Evolutionary conservation across 2,113 vertebrate species (phyloP).

Genomic region (Planiliza haematocheilus): DNA sequence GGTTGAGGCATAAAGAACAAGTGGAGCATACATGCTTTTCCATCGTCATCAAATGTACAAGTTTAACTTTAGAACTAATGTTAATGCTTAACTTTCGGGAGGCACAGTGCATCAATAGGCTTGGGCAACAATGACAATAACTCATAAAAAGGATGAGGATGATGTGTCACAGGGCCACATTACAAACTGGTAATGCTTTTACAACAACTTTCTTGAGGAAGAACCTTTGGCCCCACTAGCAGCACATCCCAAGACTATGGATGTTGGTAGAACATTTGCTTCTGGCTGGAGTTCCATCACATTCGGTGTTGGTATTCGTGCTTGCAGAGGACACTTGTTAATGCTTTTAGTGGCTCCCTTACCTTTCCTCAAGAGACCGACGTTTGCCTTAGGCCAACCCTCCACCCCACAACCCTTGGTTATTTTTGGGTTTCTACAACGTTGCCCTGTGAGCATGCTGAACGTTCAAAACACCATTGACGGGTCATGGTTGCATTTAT

Average conservation of each 20-base stretch:
- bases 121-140: conserved; percentile 61
- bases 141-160: conserved; percentile 21
- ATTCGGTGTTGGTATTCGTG: not conserved
- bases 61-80: conserved; percentile 79
- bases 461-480: too few species aligned
- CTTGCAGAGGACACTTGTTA: not conserved
- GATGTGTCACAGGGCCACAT: too few species aligned
- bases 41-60: conserved; percentile 73
- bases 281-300: not conserved
- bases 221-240: not conserved
- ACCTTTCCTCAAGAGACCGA: not conserved
- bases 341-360: not conserved
- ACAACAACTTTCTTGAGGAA: not conserved
- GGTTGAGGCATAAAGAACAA: conserved; percentile 46
- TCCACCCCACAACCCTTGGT: not conserved
- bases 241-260: not conserved
- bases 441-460: not conserved
- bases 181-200: not conserved
- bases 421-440: not conserved
- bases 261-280: not conserved
- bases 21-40: conserved; percentile 57
- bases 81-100: conserved; percentile 70
- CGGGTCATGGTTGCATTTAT: not conserved
- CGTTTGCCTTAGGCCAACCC: not conserved
- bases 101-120: conserved; percentile 27